Evolutionary conservation across 2,888 invertebrate species (phyloP).

Genomic region (Leptinotarsa haldemani): DNA sequence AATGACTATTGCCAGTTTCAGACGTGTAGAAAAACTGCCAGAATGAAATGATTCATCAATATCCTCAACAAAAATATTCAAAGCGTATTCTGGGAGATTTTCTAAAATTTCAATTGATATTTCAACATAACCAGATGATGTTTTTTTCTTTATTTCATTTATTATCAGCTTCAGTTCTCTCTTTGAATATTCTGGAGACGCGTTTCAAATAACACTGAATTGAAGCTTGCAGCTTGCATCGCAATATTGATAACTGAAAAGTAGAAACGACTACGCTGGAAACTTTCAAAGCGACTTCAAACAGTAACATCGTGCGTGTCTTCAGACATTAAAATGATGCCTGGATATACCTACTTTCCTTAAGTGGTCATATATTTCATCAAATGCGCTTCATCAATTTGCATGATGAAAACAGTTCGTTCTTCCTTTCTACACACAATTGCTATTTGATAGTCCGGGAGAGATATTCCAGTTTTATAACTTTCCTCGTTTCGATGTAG

Average conservation of each 20-base stretch:
- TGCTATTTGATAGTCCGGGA: slow-evolving; percentile 11
- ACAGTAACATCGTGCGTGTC: slow-evolving; percentile 16
- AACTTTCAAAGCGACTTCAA: slow-evolving; percentile 11
- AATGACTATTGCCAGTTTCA: too few species aligned
- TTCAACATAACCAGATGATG: too few species aligned
- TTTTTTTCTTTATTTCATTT: not conserved
- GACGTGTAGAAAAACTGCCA: too few species aligned
- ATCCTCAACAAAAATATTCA: too few species aligned
- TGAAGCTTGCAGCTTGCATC: not conserved
- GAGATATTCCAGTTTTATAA: not conserved
- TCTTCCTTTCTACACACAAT: slow-evolving; percentile 20
- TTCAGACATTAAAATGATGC: slow-evolving; percentile 7
- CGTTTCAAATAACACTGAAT: not conserved
- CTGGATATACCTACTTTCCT: slow-evolving; percentile 32
- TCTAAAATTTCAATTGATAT: too few species aligned
- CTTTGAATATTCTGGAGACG: not conserved
- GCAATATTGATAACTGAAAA: slow-evolving; percentile 3
- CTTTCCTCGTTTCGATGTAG: not conserved
- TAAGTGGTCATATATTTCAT: slow-evolving; percentile 42
- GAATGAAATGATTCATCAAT: too few species aligned
- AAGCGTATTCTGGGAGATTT: too few species aligned
- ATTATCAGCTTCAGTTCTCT: not conserved
- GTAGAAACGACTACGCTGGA: not conserved
- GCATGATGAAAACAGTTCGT: slow-evolving; percentile 35
- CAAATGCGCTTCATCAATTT: slow-evolving; percentile 36